These are phyloP conservation scores for Hesperophylax magnus DNA, from an alignment of 1,140 invertebrate species.

Conservation along the genomic window DNA sequence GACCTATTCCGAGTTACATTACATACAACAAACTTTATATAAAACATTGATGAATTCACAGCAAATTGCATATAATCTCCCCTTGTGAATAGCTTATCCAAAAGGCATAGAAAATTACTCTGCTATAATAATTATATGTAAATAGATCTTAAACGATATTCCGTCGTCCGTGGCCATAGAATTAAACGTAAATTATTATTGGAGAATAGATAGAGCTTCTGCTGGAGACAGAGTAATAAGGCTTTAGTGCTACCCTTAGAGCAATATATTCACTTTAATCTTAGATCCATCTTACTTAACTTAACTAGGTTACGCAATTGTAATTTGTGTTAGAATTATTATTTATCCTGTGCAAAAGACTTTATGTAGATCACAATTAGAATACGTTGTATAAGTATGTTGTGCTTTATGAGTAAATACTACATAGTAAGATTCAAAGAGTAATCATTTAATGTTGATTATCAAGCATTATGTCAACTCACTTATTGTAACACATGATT, in stretches of 20 bases:
- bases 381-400: constrained; percentile 57
- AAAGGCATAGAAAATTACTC: constrained; percentile 49
- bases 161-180: neutral
- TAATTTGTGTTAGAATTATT: constrained; percentile 50
- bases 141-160: constrained; percentile 31
- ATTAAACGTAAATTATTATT: neutral
- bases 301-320: constrained; percentile 38
- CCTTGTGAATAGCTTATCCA: constrained; percentile 47
- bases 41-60: constrained; percentile 48
- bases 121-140: constrained; percentile 35
- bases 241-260: constrained; percentile 54
- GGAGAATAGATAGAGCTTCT: constrained; percentile 22
- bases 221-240: constrained; percentile 50
- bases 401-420: constrained; percentile 52
- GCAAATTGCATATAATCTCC: constrained; percentile 39
- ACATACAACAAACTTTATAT: constrained; percentile 35
- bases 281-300: constrained; percentile 18
- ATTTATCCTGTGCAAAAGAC: constrained; percentile 55
- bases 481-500: constrained; percentile 22
- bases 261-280: constrained; percentile 41
- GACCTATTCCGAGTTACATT: constrained; percentile 47
- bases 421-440: constrained; percentile 44
- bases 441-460: constrained; percentile 54
- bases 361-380: constrained; percentile 57
- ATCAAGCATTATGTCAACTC: constrained; percentile 54